Base-by-base conservation (phyloP, 2,113 vertebrate genomes). In the Scophthalmus maximus region DNA sequence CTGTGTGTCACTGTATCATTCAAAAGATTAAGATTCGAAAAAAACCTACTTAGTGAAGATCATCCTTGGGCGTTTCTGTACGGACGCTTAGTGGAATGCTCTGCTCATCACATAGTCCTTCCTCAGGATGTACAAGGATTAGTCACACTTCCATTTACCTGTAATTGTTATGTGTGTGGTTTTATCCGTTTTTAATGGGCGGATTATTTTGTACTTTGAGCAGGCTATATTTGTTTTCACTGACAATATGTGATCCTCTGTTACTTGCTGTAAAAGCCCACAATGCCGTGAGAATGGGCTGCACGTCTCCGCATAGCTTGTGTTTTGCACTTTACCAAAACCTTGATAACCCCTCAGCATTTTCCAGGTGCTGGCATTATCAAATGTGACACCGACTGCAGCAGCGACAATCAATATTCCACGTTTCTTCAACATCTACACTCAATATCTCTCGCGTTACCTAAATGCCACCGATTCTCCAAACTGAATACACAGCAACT, bases 131-230 rank as follows among this genome's bases (percentile, higher is more conserved):
- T 52, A 23, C 51, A 38, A 27, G 77, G 82, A 89, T 89, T 88
- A 87, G 83, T 79, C 76, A 78, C 68, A 65, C 76, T 50, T 11
- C 63, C 27, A 67, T 82, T 79, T 73, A 78, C 75, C 64, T 75
- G 66, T 76, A 65, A 87, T 76, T 77, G 71, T 42, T 70, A n/a
- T n/a, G 11, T 49, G 50, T 70, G 73, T 51, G 44, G 38, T 56
- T 62, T 68, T 29, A 73, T 82, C 62, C 71, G 22, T 0, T 60
- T 78, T 77, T 88, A 84, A 86, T 75, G 55, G 58, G 59, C 30
- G 53, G 71, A 82, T 88, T 78, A 77, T 58, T 75, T 60, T 57
- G 15, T 12, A 46, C 40, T 77, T 63, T 63, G 30, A 55, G 49
- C 42, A 40, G n/a, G 44, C 18, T 50, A 50, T 36, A 20, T 81